Percentiles rank a stretch among this genome's conserved stretches.
These are phyloP conservation scores for Euplexia lucipara DNA, from an alignment of 2,888 invertebrate genomes.

Conservation along the genomic window DNA sequence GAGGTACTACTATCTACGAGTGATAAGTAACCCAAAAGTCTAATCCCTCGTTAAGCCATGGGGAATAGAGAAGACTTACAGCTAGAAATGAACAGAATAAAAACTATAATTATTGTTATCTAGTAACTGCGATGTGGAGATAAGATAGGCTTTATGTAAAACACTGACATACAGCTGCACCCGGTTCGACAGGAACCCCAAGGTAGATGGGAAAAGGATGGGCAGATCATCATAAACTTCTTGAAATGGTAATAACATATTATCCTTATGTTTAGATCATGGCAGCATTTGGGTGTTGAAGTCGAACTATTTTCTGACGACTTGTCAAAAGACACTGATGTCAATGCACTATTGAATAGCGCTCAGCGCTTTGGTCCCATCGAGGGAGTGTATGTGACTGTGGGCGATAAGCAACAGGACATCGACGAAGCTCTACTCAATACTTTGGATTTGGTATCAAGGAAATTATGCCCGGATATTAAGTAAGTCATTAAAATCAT, in stretches of 20 bases:
- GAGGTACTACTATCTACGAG: no score
- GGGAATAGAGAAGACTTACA: no score
- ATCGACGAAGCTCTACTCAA: conserved; percentile 18
- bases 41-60: no score
- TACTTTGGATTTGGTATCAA: conserved; percentile 35
- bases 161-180: no score
- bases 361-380: conserved; percentile 26
- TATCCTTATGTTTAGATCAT: conserved; percentile 22
- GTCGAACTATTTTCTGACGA: conserved; percentile 24
- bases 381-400: conserved; percentile 46
- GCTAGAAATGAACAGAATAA: no score
- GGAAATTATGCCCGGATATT: conserved; percentile 35
- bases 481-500: conserved; percentile 28
- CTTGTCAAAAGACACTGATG: conserved; percentile 16
- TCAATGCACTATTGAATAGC: conserved; percentile 23
- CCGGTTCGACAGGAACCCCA: no score
- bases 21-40: no score
- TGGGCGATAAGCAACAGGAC: conserved; percentile 22
- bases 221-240: no score
- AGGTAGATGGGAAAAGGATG: no score
- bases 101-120: no score
- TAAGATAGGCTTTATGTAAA: no score
- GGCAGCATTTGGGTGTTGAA: conserved; percentile 46
- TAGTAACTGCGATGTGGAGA: no score
- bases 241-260: background rate